Conservation (phyloP, 2,888 invertebrate species). For the Pseudococcus jackbeardsleyi region DNA sequence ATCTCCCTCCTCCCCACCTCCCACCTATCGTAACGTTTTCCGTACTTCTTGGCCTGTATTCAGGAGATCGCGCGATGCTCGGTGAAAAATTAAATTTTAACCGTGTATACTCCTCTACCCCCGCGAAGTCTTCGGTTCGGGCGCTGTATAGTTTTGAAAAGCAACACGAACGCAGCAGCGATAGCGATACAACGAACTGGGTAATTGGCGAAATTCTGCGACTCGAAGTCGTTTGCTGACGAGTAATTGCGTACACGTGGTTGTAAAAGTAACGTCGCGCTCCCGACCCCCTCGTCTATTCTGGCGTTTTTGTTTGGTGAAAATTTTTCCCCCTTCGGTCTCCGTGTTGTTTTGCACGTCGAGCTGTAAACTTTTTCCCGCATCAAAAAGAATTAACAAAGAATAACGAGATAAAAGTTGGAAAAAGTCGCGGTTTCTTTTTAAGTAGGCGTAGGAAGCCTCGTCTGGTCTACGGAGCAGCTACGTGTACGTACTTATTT, state of each 20-base stretch:
- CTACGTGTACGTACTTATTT: too few species aligned
- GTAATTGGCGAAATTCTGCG: constrained; percentile 24
- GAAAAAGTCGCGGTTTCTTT: background rate
- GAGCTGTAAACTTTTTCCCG: background rate
- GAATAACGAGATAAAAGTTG: background rate
- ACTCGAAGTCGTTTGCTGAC: background rate
- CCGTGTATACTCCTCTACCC: background rate
- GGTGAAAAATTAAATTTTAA: constrained; percentile 6
- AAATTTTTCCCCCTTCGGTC: background rate
- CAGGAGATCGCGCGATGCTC: too few species aligned
- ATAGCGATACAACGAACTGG: background rate
- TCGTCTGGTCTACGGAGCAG: too few species aligned
- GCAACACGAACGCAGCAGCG: too few species aligned
- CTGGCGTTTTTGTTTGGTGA: background rate
- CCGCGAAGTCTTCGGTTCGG: background rate
- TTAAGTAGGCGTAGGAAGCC: background rate
- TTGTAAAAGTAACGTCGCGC: background rate
- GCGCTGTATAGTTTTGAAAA: background rate
- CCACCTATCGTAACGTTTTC: too few species aligned
- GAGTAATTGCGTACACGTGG: constrained; percentile 28
- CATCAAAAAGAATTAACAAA: background rate
- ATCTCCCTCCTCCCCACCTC: too few species aligned
- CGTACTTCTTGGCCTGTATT: too few species aligned
- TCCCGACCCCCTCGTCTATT: too few species aligned
- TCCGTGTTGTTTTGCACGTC: background rate